Evolutionary conservation across 2,888 invertebrate genomes (phyloP).

Genomic region (Morpho helenor): DNA sequence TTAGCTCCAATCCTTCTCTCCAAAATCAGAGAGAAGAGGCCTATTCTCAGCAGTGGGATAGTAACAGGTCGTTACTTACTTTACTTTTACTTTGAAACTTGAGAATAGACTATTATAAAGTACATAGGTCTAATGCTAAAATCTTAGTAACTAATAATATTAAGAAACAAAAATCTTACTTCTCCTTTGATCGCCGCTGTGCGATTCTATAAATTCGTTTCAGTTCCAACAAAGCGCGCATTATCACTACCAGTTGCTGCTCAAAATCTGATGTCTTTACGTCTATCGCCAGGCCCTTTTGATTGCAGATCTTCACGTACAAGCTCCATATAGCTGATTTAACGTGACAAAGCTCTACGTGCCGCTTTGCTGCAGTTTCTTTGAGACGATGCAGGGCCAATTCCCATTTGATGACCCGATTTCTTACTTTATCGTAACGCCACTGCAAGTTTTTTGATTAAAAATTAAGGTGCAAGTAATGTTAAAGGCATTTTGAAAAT

Average conservation of each 20-base stretch:
- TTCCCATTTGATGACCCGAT: conserved; percentile 81
- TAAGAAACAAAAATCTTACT: conserved; percentile 39
- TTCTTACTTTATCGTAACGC: conserved; percentile 79
- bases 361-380: conserved; percentile 72
- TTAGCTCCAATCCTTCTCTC: too few species aligned
- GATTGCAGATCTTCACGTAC: conserved; percentile 81
- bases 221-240: conserved; percentile 79
- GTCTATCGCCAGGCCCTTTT: conserved; percentile 68
- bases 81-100: too few species aligned
- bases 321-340: conserved; percentile 80
- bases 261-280: conserved; percentile 75
- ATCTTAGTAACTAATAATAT: too few species aligned
- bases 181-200: conserved; percentile 55
- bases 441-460: conserved; percentile 46
- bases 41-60: too few species aligned
- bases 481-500: too few species aligned
- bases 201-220: conserved; percentile 69
- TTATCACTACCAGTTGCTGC: conserved; percentile 80
- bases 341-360: conserved; percentile 79
- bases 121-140: too few species aligned
- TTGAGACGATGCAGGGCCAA: conserved; percentile 79
- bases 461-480: too few species aligned
- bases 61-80: too few species aligned
- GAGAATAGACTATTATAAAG: too few species aligned
- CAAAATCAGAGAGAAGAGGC: too few species aligned